Percentiles rank a stretch among this genome's conserved stretches.
Evolutionary conservation across 2,888 invertebrate species (phyloP).

Genomic region (Gortyna flavago): DNA sequence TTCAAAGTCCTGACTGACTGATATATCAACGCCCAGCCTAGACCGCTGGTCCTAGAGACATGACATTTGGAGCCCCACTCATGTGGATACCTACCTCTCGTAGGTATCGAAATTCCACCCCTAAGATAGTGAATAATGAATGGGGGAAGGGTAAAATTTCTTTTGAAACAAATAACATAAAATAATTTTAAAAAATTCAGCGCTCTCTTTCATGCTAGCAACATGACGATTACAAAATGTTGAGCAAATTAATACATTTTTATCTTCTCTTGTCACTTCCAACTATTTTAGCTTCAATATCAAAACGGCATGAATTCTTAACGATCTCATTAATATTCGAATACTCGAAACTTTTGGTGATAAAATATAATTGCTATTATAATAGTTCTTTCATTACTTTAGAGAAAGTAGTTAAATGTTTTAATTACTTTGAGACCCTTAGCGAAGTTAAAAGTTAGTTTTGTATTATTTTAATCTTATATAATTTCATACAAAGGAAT

Average conservation of each 20-base stretch:
- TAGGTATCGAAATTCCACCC: no score
- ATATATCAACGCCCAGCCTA: no score
- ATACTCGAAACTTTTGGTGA: constrained; percentile 44
- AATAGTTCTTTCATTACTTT: constrained; percentile 57
- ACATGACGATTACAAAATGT: background rate
- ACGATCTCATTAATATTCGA: constrained; percentile 54
- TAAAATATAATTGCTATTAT: constrained; percentile 59
- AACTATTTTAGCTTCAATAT: constrained; percentile 48
- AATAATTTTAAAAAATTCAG: no score
- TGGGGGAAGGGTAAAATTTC: no score
- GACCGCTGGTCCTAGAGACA: no score
- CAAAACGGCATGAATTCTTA: constrained; percentile 36
- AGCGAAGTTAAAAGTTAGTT: constrained; percentile 28
- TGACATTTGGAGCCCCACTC: no score
- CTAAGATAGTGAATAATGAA: no score
- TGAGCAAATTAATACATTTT: background rate
- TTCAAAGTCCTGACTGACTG: no score
- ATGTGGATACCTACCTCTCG: no score
- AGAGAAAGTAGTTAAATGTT: constrained; percentile 47
- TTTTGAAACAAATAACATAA: no score
- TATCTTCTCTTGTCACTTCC: background rate
- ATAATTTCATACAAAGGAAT: constrained; percentile 1
- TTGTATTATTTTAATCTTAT: constrained; percentile 16
- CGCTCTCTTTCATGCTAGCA: background rate
- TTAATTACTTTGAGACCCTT: constrained; percentile 46